phyloP scores from a whole-genome alignment of 2,888 invertebrate species.

The Lymantria dispar region DNA sequence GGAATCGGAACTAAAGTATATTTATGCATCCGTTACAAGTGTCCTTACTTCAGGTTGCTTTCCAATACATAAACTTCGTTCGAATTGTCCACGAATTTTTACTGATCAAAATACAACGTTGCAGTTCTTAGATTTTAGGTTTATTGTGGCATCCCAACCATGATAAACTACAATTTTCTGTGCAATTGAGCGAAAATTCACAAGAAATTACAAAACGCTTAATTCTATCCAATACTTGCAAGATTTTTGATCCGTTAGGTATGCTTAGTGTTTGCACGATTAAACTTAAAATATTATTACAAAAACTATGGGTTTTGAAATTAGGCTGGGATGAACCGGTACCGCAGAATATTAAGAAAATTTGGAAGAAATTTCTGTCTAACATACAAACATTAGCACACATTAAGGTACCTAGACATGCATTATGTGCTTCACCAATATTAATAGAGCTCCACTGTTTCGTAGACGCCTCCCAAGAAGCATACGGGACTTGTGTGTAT shows the following conservation, averaged over 20 bases:
- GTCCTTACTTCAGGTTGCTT: background rate
- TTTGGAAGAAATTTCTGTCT: too few relatives aligned
- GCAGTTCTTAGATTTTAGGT: background rate
- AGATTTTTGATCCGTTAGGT: slow-evolving; percentile 6
- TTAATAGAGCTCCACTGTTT: background rate
- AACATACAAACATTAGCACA: too few relatives aligned
- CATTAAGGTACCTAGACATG: background rate
- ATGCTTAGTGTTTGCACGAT: slow-evolving; percentile 1
- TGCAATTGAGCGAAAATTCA: too few relatives aligned
- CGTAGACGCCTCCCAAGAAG: background rate
- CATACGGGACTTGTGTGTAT: background rate
- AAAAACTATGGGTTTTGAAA: slow-evolving; percentile 1
- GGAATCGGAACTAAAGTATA: background rate
- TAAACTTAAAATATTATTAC: slow-evolving; percentile 2
- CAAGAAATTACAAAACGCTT: background rate
- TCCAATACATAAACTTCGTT: background rate
- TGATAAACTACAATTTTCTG: background rate
- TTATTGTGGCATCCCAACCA: background rate
- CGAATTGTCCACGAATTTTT: background rate
- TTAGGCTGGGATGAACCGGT: background rate
- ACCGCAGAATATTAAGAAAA: background rate
- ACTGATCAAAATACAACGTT: background rate
- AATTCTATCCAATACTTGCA: background rate
- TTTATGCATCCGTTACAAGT: background rate
- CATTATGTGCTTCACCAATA: background rate